Conservation (phyloP, 2,113 vertebrate species). For the Ciconia stormi region DNA sequence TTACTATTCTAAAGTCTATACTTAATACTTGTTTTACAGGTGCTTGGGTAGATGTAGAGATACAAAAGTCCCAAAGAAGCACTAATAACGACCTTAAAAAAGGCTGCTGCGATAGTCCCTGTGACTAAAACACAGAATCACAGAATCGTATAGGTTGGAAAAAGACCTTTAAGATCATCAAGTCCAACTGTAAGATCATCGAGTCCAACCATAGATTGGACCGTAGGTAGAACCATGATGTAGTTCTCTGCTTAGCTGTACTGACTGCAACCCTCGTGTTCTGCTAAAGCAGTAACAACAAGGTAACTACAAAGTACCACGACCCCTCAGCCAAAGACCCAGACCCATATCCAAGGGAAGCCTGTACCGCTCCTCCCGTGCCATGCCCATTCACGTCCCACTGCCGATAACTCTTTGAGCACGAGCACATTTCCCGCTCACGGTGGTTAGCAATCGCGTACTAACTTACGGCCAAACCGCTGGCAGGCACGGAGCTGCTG, state of each 20-base stretch:
- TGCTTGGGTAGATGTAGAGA: not conserved
- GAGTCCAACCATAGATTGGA: too few species aligned
- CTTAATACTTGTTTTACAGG: not conserved
- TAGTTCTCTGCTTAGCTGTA: not conserved
- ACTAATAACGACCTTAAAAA: too few species aligned
- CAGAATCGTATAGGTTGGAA: too few species aligned
- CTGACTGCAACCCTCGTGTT: rapidly evolving
- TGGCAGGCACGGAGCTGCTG: not conserved
- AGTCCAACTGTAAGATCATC: too few species aligned
- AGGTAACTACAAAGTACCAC: not conserved
- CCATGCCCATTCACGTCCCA: rapidly evolving
- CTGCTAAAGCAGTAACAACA: not conserved
- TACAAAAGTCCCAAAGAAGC: not conserved
- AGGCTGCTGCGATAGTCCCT: not conserved
- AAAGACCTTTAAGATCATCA: too few species aligned
- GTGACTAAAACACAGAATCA: not conserved
- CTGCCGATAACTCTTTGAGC: not conserved
- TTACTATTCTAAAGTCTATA: not conserved
- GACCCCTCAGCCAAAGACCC: not conserved
- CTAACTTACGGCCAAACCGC: rapidly evolving
- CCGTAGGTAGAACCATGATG: too few species aligned
- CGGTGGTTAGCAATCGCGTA: rapidly evolving
- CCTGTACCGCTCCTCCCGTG: not conserved
- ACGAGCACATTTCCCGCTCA: rapidly evolving
- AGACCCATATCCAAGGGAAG: not conserved